A percentile compares a stretch with the other conserved stretches of the same genome.
Conservation (phyloP, 2,113 vertebrate species). For the Cyphomyrus plagiostoma region DNA sequence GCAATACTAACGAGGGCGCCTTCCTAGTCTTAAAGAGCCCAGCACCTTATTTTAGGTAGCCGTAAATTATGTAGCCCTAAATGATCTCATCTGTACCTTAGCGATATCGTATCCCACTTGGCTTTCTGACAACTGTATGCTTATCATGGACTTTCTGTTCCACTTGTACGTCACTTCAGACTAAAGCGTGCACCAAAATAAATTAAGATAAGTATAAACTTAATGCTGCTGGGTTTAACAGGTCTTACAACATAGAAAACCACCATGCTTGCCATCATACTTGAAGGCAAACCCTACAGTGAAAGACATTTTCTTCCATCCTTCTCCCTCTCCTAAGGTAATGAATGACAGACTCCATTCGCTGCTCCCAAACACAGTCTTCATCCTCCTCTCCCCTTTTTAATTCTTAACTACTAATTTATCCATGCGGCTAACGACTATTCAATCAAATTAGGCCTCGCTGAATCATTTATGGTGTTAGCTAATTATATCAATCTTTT, state of each 20-base stretch:
- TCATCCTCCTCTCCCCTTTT: not conserved
- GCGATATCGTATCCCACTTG: not conserved
- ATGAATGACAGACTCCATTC: not conserved
- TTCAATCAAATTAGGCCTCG: constrained; percentile 2
- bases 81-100: not conserved
- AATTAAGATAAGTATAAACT: not conserved
- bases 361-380: not conserved
- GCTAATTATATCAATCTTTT: constrained; percentile 12
- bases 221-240: not conserved
- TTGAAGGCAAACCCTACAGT: not conserved
- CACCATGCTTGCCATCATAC: not conserved
- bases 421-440: not conserved
- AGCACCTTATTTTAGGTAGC: not conserved
- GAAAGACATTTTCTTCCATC: not conserved
- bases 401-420: constrained; percentile 7
- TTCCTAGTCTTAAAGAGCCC: not conserved
- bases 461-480: constrained; percentile 3
- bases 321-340: not conserved
- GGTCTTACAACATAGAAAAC: not conserved
- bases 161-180: not conserved
- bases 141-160: not conserved
- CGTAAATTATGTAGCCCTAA: not conserved
- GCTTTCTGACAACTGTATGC: not conserved
- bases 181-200: not conserved
- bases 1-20: not conserved